phyloP scores from a whole-genome alignment of 2,888 invertebrate species.

The Chalcosyrphus nemorum region DNA sequence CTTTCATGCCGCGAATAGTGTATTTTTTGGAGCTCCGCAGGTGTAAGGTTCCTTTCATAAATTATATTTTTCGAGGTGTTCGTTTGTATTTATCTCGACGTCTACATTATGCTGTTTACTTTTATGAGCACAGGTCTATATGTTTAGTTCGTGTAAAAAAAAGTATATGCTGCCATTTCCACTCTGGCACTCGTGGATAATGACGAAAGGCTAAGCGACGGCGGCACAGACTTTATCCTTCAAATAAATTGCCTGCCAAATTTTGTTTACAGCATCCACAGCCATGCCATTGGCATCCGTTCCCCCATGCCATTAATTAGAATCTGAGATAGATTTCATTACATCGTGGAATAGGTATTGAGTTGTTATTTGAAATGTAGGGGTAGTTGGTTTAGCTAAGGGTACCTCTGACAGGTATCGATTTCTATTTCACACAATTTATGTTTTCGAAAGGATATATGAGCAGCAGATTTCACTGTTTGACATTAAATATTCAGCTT shows the following conservation, averaged over 20 bases:
- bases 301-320: conserved; percentile 41
- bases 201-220: neutral
- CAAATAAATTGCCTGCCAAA: conserved; percentile 58
- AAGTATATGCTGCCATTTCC: too few relatives aligned
- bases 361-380: neutral
- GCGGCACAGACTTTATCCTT: conserved; percentile 12
- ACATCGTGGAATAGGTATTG: neutral
- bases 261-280: conserved; percentile 41
- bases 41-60: conserved; percentile 10
- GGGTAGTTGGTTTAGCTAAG: too few relatives aligned
- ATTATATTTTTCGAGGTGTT: conserved; percentile 13
- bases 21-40: neutral
- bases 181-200: neutral
- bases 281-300: neutral
- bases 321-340: conserved; percentile 49
- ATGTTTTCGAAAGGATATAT: neutral
- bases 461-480: conserved; percentile 7
- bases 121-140: conserved; percentile 14
- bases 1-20: neutral
- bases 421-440: conserved; percentile 8
- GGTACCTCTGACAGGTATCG: conserved; percentile 6
- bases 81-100: conserved; percentile 15
- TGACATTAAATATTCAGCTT: conserved; percentile 51
- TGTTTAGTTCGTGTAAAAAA: neutral
- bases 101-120: conserved; percentile 13